These are phyloP conservation scores for Phalanger gymnotis DNA, from an alignment of 2,797 vertebrate species.

Conservation along the genomic window DNA sequence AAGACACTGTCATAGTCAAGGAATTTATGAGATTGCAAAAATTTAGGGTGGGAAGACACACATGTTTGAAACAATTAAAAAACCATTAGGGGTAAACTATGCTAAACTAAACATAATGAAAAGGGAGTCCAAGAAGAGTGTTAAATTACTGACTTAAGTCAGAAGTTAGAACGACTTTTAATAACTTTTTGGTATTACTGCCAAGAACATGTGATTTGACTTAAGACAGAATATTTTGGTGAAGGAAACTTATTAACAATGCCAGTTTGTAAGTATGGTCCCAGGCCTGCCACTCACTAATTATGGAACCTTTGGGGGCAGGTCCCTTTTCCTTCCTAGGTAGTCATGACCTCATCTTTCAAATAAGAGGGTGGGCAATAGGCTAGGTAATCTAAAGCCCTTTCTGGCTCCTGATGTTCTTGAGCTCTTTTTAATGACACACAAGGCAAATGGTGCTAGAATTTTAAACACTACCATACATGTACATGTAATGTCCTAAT, in stretches of 20 bases:
- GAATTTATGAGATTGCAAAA: background rate
- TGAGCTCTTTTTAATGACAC: background rate
- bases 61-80: background rate
- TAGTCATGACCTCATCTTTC: background rate
- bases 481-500: background rate
- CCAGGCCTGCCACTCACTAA: background rate
- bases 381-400: background rate
- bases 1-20: background rate
- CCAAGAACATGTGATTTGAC: background rate
- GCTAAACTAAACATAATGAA: background rate
- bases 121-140: background rate
- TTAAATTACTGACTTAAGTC: constrained; percentile 14
- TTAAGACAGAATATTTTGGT: background rate
- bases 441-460: background rate
- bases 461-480: background rate
- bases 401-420: background rate
- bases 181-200: background rate
- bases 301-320: background rate
- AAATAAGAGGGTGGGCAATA: background rate
- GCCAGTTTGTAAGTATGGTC: background rate
- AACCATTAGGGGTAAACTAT: background rate
- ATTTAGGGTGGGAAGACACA: background rate
- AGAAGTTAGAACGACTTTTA: background rate
- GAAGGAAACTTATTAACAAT: background rate
- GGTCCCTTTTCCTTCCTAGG: background rate